Evolutionary conservation across 2,113 vertebrate genomes (phyloP), one percentile per base, ranked within the genome.

Genomic region (Larimichthys polyactis): DNA sequence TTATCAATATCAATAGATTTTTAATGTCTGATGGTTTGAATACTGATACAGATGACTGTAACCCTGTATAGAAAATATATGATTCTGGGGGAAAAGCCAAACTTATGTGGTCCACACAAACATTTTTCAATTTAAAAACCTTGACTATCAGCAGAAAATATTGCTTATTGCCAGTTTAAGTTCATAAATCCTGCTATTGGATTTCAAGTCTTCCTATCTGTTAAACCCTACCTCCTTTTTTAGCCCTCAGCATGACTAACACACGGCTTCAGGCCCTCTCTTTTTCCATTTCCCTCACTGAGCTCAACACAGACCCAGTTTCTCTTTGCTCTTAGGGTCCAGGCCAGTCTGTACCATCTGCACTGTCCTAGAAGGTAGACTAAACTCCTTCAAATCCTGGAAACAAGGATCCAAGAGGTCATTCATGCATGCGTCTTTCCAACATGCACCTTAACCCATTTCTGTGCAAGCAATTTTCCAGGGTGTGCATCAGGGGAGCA

Each of bases 291-390:
- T 74, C 60, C 73, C 73, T 80, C 58, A 5, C 1, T 65, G 70
- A 72, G 71, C 71, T 82, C 48, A 62, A 29, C 64, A 62, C 71
- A 87, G 83, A 90, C 87, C 85, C 80, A 87, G 72, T 91, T 91
- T 90, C 73, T 77, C 27, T 78, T 59, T 72, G 75, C 79, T 76
- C 59, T 75, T 52, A 86, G 36, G 36, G 78, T n/a, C 78, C 75
- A 77, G 76, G 79, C 52, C 88, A 80, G 59, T 60, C 70, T 63
- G 32, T 43, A 44, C 82, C 83, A 86, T 82, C 85, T 87, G 82
- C 83, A 84, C 64, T 52, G 76, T 36, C 63, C 75, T 81, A 3
- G 60, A 72, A 70, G 80, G 27, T 68, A 78, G 57, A 46, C 62
- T n/a, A 32, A 49, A 72, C 24, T 44, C 24, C 29, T 51, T 66